Conservation (phyloP, 2,888 invertebrate genomes). For the Chloroclysta siterata region DNA sequence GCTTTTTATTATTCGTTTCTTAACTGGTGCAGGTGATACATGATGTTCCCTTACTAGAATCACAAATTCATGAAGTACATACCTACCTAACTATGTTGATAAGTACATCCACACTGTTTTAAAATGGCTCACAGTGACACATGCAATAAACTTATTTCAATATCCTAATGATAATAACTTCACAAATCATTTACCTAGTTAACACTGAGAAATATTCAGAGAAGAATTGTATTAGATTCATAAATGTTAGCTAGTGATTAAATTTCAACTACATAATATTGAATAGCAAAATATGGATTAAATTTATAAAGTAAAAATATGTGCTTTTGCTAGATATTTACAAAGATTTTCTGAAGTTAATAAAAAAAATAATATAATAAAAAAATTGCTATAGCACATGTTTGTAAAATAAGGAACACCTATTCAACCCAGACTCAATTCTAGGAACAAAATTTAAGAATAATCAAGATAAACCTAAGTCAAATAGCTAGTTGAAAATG, state of each 20-base stretch:
- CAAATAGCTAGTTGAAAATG: neutral
- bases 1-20: too few species aligned
- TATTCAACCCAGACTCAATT: slow-evolving; percentile 17
- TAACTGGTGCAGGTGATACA: neutral
- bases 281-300: neutral
- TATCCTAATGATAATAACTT: neutral
- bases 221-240: neutral
- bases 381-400: neutral
- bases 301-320: neutral
- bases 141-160: too few species aligned
- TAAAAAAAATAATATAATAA: neutral
- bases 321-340: too few species aligned
- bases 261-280: neutral
- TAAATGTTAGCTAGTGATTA: neutral
- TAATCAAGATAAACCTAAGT: neutral
- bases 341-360: neutral
- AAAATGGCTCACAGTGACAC: slow-evolving; percentile 1
- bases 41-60: neutral
- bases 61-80: neutral
- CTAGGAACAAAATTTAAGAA: slow-evolving; percentile 26
- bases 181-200: neutral
- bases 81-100: neutral
- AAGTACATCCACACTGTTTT: slow-evolving; percentile 1
- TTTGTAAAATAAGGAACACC: neutral
- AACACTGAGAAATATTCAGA: neutral